Evolutionary conservation across 2,888 invertebrate genomes (phyloP), one percentile per base, ranked within the genome.

Genomic region (Anthrax anthrax): DNA sequence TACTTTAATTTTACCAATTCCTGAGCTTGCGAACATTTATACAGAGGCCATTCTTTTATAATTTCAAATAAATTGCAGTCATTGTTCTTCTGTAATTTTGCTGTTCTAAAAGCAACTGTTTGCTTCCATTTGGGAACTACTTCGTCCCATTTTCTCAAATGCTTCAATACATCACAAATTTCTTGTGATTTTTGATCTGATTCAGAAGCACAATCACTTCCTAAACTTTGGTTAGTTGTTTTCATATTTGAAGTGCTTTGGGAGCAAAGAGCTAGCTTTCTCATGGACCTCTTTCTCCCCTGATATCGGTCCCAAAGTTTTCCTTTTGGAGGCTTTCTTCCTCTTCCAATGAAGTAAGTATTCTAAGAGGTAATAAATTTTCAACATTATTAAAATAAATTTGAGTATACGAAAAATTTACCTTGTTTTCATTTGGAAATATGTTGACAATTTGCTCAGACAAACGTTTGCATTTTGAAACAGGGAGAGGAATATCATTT

Each of bases 361-460:
- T 34, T 42, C 42, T 42, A 34, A 34, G 17, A 41, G 32, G 14
- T 8, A 16, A 39, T 18, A 12, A 19, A 39, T 41, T 32, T 32
- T 32, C 29, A 32, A 32, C 3, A 12, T 12, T 32, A 32, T 32
- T 6, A 23, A 23, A 4, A 8, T 23, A 4, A 12, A 12, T 32
- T 32, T 32, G 5, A 8, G 23, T 12, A 12, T 32, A 32, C 9
- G 12, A 32, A 32, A 32, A 32, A 12, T 39, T 41, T 39, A 48
- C 46, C 47, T 47, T 3, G 37, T 43, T 19, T 47, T 52, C 50
- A 14, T 40, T 51, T 13, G 51, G 51, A 46, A 51, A 51, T 36
- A 51, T 17, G 36, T 46, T 37, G 1, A 49, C n/a, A 18, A 51
- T 48, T 44, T 51, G 38, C 29, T 45, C 42, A 6, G 51, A 43